These are phyloP conservation scores for Rynchops niger DNA, from an alignment of 2,113 vertebrate species.

Conservation along the genomic window DNA sequence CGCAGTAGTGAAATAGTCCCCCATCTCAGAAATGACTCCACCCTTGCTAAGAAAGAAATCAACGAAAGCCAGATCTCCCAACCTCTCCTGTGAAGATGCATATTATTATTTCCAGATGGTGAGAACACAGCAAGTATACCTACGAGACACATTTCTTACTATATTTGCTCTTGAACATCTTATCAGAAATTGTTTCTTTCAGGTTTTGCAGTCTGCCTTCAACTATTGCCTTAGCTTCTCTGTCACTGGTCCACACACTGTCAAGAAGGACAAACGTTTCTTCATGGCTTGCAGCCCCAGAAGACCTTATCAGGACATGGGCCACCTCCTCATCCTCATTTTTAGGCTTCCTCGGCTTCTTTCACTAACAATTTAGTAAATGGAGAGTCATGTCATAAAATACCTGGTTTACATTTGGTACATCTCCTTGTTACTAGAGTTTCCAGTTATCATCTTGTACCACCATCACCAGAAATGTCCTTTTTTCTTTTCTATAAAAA, in stretches of 20 bases:
- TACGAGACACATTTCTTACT: background rate
- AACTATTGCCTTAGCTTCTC: background rate
- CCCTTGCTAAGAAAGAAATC: background rate
- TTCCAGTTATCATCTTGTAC: fast-evolving
- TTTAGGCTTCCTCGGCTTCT: background rate
- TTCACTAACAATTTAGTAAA: background rate
- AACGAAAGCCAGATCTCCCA: background rate
- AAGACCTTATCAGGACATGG: background rate
- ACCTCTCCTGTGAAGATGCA: slow-evolving; percentile 14
- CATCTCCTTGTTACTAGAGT: background rate
- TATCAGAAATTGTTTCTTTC: slow-evolving; percentile 40
- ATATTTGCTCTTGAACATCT: background rate
- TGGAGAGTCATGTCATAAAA: background rate
- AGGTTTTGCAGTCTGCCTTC: slow-evolving; percentile 36
- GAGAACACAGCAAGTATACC: slow-evolving; percentile 51
- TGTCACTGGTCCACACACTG: background rate
- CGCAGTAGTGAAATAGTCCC: slow-evolving; percentile 31
- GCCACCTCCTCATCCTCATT: background rate
- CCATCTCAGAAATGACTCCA: slow-evolving; percentile 13
- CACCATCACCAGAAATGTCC: background rate
- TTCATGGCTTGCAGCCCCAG: background rate
- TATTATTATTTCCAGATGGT: slow-evolving; percentile 64
- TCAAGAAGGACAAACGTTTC: background rate
- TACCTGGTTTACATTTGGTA: background rate
- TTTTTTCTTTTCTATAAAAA: background rate